Percentiles rank a stretch among this genome's conserved stretches.
Conservation (phyloP, 1,140 invertebrate species). For the Drosophila gunungcola region DNA sequence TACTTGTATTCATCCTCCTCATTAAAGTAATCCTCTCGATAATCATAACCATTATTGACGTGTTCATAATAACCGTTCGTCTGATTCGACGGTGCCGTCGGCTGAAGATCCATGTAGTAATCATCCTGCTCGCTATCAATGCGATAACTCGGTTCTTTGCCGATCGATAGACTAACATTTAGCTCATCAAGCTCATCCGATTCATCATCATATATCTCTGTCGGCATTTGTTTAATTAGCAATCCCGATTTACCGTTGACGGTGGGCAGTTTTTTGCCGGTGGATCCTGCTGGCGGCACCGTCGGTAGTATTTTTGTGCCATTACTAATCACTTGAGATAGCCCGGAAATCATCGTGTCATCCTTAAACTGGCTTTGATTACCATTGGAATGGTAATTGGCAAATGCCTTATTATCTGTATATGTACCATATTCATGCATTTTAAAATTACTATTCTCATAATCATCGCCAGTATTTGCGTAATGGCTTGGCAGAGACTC, state of each 20-base stretch:
- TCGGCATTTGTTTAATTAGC: conserved; percentile 78
- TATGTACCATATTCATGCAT: conserved; percentile 17
- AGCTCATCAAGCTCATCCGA: conserved; percentile 43
- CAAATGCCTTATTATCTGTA: conserved; percentile 28
- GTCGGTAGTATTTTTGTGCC: conserved; percentile 56
- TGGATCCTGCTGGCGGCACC: conserved; percentile 66
- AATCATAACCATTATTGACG: conserved; percentile 71
- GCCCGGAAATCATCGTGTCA: neutral
- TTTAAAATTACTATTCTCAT: conserved; percentile 65
- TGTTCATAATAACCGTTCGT: conserved; percentile 83
- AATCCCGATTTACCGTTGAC: conserved; percentile 80
- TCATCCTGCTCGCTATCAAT: conserved; percentile 76
- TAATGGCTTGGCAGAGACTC: conserved; percentile 36
- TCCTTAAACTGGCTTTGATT: conserved; percentile 43
- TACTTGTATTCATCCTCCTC: conserved; percentile 84
- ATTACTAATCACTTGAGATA: conserved; percentile 9
- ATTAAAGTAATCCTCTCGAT: conserved; percentile 84
- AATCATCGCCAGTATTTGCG: conserved; percentile 54
- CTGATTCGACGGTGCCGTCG: conserved; percentile 84
- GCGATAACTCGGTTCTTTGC: conserved; percentile 57
- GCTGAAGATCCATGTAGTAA: conserved; percentile 75
- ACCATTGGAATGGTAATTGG: conserved; percentile 52
- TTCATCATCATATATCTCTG: conserved; percentile 78
- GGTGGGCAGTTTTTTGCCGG: conserved; percentile 82
- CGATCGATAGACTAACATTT: conserved; percentile 7